phyloP scores from a whole-genome alignment of 2,888 invertebrate species.

The Tillus elongatus region DNA sequence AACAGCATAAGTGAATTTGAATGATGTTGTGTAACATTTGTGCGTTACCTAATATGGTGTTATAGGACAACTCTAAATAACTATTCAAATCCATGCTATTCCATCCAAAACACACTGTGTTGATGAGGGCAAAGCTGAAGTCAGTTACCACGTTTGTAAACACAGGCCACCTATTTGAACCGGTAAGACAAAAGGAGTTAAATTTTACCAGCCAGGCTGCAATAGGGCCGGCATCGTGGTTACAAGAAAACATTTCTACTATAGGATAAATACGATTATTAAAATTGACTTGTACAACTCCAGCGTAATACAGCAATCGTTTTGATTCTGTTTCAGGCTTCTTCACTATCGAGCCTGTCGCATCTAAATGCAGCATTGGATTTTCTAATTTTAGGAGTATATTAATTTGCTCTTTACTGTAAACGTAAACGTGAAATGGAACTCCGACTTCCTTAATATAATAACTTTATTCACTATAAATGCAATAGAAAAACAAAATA shows the following conservation, averaged over 20 bases:
- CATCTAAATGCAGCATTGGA: background rate
- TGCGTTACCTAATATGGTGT: too few species aligned
- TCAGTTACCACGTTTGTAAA: too few species aligned
- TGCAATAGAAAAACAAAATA: too few species aligned
- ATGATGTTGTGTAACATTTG: background rate
- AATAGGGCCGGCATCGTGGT: too few species aligned
- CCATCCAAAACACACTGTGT: background rate
- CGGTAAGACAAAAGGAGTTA: too few species aligned
- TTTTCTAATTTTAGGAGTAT: background rate
- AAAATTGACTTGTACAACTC: background rate
- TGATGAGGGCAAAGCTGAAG: too few species aligned
- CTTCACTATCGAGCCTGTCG: background rate
- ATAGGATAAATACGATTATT: too few species aligned
- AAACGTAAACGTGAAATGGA: background rate
- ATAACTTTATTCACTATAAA: background rate
- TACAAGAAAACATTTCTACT: too few species aligned
- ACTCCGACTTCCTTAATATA: background rate
- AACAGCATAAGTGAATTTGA: slow-evolving; percentile 2
- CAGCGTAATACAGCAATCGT: background rate
- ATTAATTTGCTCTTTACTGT: background rate
- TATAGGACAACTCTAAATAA: background rate
- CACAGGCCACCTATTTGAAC: too few species aligned
- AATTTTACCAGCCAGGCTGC: too few species aligned
- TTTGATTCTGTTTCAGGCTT: background rate
- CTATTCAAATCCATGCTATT: background rate